Evolutionary conservation across 2,888 invertebrate genomes (phyloP), one percentile per base, ranked within the genome.

Genomic region (Capitulum mitella): DNA sequence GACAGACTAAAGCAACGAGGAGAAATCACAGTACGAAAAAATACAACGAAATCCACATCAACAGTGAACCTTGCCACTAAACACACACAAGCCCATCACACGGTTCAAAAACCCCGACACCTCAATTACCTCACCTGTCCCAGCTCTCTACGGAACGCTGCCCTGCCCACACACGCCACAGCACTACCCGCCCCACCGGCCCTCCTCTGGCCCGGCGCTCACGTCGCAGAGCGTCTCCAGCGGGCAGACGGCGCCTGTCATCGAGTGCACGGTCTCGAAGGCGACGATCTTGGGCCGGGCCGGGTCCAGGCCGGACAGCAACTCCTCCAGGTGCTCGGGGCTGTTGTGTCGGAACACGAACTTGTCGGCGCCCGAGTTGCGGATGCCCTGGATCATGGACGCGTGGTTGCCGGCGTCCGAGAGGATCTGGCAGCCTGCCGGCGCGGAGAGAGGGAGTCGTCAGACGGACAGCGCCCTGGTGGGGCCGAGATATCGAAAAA

Each of bases 201-300:
- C n/a, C 10, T n/a, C n/a, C n/a, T n/a, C n/a, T 3, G 6, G 5
- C 26, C n/a, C 14, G 6, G n/a, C 2, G 34, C 70, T 70, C 70
- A 70, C 90, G 83, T 94, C 91, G 85, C 97, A 96, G 84, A 98
- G 87, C 85, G 95, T 92, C 84, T 93, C 91, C 79, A 97, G 87
- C 2, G 97, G 97, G 86, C 96, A 95, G 79, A 98, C 94, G 32
- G 95, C 96, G 78, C 97, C 98, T 79, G 95, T 93, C 98, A 98
- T 98, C 58, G 97, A 98, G 89, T 98, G 97, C 51, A 98, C 98
- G 32, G 98, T 98, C 89, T 98, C 98, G 87, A 98, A 98, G 48
- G 96, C 97, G 58, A 98, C 97, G 84, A 98, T 94, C 87, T 98
- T 98, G 0, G 98, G 98, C 64, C 90, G 87, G 78, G 76, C 34